Conservation (phyloP, 2,113 vertebrate genomes). For the Pterophyllum scalare region DNA sequence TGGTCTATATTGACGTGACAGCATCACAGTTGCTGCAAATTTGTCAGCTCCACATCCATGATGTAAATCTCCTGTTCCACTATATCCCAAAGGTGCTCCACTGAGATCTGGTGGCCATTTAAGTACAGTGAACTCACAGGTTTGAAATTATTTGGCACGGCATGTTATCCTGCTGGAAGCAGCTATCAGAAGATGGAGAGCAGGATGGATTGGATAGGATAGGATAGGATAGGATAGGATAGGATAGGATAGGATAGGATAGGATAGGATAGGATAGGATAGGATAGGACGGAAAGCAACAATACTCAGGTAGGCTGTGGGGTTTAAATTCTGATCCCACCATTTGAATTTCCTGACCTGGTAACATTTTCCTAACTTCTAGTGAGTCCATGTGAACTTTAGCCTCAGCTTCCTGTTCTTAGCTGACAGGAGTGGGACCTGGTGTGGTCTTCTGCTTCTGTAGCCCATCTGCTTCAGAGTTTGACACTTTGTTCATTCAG, state of each 20-base stretch:
- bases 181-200: constrained; percentile 8
- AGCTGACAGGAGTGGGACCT: too few species aligned
- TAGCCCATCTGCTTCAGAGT: background rate
- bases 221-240: too few species aligned
- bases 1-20: background rate
- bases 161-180: background rate
- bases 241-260: too few species aligned
- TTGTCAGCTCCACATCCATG: too few species aligned
- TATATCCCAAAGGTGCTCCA: background rate
- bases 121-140: background rate
- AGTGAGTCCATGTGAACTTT: background rate
- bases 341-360: background rate
- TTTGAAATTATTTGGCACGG: background rate
- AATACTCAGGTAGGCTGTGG: background rate
- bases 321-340: background rate
- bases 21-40: too few species aligned
- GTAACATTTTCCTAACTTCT: background rate
- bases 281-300: background rate
- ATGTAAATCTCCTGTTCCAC: background rate
- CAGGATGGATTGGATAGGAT: too few species aligned
- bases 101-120: background rate
- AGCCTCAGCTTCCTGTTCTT: background rate
- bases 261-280: too few species aligned
- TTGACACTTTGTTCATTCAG: background rate
- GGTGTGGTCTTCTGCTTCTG: background rate